phyloP scores from a whole-genome alignment of 2,797 vertebrate genomes.

The Danio jaintianensis region DNA sequence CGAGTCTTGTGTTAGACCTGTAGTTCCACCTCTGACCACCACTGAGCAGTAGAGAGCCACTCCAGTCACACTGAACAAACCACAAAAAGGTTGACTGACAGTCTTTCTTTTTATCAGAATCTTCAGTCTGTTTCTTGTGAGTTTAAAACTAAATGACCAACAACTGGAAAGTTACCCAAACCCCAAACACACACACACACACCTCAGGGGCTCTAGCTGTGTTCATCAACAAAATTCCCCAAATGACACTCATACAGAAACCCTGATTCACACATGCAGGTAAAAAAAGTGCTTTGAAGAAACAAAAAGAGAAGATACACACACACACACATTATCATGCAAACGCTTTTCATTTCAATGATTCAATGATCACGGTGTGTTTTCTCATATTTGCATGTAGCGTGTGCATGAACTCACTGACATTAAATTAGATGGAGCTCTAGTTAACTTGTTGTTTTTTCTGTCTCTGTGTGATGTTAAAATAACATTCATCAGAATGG shows the following conservation, averaged over 20 bases:
- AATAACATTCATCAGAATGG: constrained; percentile 3
- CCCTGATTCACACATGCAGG: background rate
- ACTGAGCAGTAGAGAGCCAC: constrained; percentile 52
- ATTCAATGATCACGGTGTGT: no score
- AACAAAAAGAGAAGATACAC: background rate
- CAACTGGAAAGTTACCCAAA: background rate
- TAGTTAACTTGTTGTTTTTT: background rate
- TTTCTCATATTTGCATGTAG: background rate
- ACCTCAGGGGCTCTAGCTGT: background rate
- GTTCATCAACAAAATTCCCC: background rate
- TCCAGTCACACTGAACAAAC: background rate
- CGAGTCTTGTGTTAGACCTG: background rate
- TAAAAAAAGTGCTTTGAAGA: background rate
- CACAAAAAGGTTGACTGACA: no score
- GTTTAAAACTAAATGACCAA: background rate
- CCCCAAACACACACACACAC: constrained; percentile 1
- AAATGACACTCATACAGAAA: background rate
- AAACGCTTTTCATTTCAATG: background rate
- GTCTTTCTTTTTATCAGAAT: no score
- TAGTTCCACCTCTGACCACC: constrained; percentile 31
- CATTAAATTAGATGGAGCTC: no score
- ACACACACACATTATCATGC: background rate
- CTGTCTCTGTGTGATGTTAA: background rate
- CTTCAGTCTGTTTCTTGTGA: background rate
- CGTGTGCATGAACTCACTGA: background rate